phyloP scores from a whole-genome alignment of 2,113 vertebrate species.

The Apus apus region DNA sequence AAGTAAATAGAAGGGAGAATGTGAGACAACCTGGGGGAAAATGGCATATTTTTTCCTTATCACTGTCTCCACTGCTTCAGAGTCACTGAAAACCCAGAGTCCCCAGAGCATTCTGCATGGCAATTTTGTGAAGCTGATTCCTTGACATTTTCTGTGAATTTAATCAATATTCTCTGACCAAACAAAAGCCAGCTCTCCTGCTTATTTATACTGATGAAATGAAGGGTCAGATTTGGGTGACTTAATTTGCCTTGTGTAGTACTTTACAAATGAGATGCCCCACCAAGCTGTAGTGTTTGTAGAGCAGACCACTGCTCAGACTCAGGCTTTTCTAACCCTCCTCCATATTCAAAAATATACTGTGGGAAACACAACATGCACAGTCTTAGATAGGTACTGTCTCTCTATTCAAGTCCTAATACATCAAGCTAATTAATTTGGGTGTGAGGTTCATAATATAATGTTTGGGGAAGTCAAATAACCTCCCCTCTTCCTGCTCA shows the following conservation, averaged over 20 bases:
- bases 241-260: not conserved
- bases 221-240: not conserved
- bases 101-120: not conserved
- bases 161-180: not conserved
- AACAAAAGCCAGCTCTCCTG: not conserved
- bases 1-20: not conserved
- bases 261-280: not conserved
- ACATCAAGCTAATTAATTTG: not conserved
- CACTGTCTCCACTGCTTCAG: not conserved
- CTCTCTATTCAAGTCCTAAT: not conserved
- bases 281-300: not conserved
- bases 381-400: not conserved
- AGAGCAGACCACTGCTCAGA: not conserved
- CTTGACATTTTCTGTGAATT: not conserved
- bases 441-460: not conserved
- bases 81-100: not conserved
- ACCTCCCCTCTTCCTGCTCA: not conserved
- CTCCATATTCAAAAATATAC: not conserved
- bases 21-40: no score
- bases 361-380: fast-evolving
- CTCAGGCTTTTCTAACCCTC: not conserved
- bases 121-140: not conserved
- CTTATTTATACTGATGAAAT: not conserved
- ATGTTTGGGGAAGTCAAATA: not conserved
- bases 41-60: not conserved